Percentiles rank a stretch among this genome's conserved stretches.
Evolutionary conservation across 2,113 vertebrate species (phyloP).

Genomic region (Eretmochelys imbricata): DNA sequence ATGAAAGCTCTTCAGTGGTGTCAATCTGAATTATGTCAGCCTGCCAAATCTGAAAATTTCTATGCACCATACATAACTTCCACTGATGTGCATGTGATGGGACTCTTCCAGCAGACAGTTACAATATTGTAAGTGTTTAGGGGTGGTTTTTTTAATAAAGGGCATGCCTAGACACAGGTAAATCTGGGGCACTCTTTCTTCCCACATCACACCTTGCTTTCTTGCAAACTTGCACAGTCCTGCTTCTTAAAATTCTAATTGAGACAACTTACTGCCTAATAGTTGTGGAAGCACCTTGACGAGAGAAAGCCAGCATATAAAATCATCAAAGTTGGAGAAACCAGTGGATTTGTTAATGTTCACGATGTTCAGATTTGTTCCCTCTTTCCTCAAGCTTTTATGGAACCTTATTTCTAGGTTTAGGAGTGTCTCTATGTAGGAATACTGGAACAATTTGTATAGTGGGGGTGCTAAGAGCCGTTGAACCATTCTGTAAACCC

Average conservation of each 20-base stretch:
- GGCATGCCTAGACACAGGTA: constrained; percentile 72
- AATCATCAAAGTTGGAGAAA: constrained; percentile 40
- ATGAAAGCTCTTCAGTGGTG: not conserved
- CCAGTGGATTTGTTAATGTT: constrained; percentile 6
- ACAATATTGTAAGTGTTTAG: constrained; percentile 19
- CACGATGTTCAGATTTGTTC: not conserved
- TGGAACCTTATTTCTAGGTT: not conserved
- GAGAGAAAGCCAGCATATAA: constrained; percentile 20
- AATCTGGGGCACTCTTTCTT: constrained; percentile 67
- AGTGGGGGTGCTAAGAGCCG: too few relatives aligned
- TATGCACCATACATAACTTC: constrained; percentile 23
- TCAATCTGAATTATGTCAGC: not conserved
- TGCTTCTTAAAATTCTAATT: constrained; percentile 71
- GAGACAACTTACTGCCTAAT: constrained; percentile 28
- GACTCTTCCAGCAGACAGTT: constrained; percentile 61
- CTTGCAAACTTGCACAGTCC: constrained; percentile 69
- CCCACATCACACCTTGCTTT: constrained; percentile 65
- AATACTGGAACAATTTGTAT: too few relatives aligned
- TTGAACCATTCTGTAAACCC: too few relatives aligned
- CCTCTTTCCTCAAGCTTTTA: not conserved
- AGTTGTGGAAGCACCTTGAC: constrained; percentile 44
- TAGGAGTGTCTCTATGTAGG: not conserved
- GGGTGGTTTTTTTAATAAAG: not conserved
- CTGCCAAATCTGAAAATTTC: not conserved
- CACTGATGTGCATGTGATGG: not conserved